Evolutionary conservation across 2,797 vertebrate species (phyloP), one percentile per base, ranked within the genome.

Genomic region (Microctenopoma stevenorrisi): DNA sequence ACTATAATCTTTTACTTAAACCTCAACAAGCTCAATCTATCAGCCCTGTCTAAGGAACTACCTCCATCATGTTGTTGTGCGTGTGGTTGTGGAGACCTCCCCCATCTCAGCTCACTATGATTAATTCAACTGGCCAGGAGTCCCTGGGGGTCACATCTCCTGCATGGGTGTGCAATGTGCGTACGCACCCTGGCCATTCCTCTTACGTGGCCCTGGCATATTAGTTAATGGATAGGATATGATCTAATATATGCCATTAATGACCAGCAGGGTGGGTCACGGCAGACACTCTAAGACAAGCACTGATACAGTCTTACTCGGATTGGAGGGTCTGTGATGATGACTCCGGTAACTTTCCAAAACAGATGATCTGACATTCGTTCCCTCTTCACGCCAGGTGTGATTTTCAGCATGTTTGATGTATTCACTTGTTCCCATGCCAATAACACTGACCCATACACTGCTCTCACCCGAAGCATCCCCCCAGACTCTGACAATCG

Each of bases 151-250:
- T 77, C 78, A 82, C 79, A 90, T 92, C 88, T 92, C 88, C 81
- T 91, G 89, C 88, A 92, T 93, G 91, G 87, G 79, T 92, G 89
- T 92, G 86, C 88, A 92, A 91, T 92, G 83, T 90, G 75, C 90
- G 78, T 77, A 85, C 62, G 77, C 86, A 86, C 70, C 79, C 67
- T 87, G 84, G 78, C 71, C 88, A 83, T 88, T 79, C 58, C 86
- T 90, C 79, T 89, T 75, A 86, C 79, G 71, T 66, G 82, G 56
- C 54, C 47, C 81, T 70, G 69, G 67, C 78, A 87, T 88, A 79
- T 87, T 85, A 87, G 84, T 79, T 92, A 93, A 92, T 93, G 91
- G 91, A 92, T 16, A 53, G 68, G 71, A 84, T 81, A 84, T 92
- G 91, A 92, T 92, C 88, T 91, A 87, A 92, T 92, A 86, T 89